phyloP scores from a whole-genome alignment of 2,888 invertebrate species.

The Andrena camellia region DNA sequence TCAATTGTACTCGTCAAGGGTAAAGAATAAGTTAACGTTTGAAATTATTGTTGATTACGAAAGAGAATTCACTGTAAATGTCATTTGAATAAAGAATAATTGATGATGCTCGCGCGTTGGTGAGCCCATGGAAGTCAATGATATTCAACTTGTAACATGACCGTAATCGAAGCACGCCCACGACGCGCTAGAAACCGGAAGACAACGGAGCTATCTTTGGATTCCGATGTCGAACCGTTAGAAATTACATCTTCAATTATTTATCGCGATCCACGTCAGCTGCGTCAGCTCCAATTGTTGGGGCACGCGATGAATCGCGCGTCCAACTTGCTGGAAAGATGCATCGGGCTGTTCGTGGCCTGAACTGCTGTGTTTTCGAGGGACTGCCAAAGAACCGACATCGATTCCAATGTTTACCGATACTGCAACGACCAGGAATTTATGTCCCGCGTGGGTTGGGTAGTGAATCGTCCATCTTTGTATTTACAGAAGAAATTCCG shows the following conservation, averaged over 20 bases:
- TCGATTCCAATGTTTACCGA: constrained; percentile 54
- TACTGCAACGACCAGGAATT: constrained; percentile 16
- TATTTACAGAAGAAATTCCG: constrained; percentile 24
- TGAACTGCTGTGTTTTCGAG: constrained; percentile 33
- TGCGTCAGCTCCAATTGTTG: constrained; percentile 29
- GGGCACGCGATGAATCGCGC: constrained; percentile 14
- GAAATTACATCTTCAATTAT: constrained; percentile 46
- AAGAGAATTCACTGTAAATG: no score
- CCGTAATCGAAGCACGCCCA: constrained; percentile 19
- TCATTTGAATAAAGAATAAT: neutral
- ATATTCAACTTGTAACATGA: constrained; percentile 11
- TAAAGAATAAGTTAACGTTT: no score
- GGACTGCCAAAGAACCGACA: constrained; percentile 41
- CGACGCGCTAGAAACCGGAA: constrained; percentile 35
- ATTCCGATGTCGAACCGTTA: constrained; percentile 24
- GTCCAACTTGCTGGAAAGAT: constrained; percentile 22
- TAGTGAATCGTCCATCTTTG: constrained; percentile 1
- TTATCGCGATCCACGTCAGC: constrained; percentile 29
- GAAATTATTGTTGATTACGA: no score
- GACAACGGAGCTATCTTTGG: constrained; percentile 47
- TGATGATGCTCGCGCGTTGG: neutral
- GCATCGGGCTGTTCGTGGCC: constrained; percentile 11
- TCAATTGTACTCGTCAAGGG: neutral
- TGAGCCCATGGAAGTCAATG: neutral
- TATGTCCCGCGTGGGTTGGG: neutral